Evolutionary conservation across 2,797 vertebrate species (phyloP), one percentile per base, ranked within the genome.

Genomic region (Gallirallus australis): DNA sequence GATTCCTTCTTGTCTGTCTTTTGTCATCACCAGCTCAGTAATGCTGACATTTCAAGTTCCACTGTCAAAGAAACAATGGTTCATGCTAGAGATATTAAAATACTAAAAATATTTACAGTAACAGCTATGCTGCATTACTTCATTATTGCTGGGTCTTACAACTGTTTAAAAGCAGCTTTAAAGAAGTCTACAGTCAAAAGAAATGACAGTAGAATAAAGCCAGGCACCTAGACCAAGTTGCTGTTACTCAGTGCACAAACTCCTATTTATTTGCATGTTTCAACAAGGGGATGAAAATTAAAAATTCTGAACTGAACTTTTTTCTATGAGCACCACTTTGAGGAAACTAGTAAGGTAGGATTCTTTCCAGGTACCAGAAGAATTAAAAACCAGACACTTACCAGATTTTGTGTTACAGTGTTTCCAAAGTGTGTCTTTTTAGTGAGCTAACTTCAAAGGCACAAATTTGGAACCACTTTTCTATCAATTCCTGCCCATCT

Each of bases 101-200:
- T 63, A 70, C 30, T 88, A 47, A 39, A 82, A 91, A 63, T 93
- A 90, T 93, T 95, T 96, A 85, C 16, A 86, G 42, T 35, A 76
- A 61, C 23, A 52, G 63, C 84, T 86, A 61, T 52, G 33, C 77
- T 89, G 77, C 56, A 60, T 82, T 83, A 77, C 52, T 56, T 90
- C 68, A 82, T 91, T 77, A 73, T 28, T 89, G 57, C 35, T 73
- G 31, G 2, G 7, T 66, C 75, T 93, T 90, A 83, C 69, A 86
- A 45, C 48, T 64, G 57, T 71, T 82, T 75, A 39, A 73, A 91
- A 82, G 56, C 84, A 84, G 80, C 48, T 73, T 80, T 87, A 77
- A 87, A 89, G 45, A 54, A 87, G 27, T 28, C 69, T 56, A 25
- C 9, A 85, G 59, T 17, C 48, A 63, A 85, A 77, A 56, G 25